Conservation (phyloP, 2,888 invertebrate species). For the Tenthredo distinguenda region DNA sequence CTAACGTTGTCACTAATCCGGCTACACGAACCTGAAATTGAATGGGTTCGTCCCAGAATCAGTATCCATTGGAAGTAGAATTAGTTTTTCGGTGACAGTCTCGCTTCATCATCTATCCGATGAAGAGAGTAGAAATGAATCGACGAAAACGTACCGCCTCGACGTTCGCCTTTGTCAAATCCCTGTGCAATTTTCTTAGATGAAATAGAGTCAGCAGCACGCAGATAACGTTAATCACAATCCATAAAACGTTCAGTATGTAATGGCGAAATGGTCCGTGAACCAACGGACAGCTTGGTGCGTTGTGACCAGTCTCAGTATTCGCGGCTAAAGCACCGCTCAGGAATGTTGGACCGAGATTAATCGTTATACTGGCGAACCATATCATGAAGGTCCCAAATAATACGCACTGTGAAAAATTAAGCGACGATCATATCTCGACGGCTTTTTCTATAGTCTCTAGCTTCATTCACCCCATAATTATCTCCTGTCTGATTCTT, state of each 20-base stretch:
- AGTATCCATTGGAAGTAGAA: neutral
- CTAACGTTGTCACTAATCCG: slow-evolving; percentile 90
- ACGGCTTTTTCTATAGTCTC: no score
- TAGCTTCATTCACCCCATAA: no score
- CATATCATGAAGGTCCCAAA: slow-evolving; percentile 96
- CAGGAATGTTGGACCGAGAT: slow-evolving; percentile 92
- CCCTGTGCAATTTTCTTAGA: slow-evolving; percentile 89
- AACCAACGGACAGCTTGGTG: slow-evolving; percentile 91
- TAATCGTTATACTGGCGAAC: slow-evolving; percentile 95
- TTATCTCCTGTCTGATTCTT: neutral
- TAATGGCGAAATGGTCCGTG: slow-evolving; percentile 94
- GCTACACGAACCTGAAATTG: slow-evolving; percentile 84
- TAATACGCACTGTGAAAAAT: slow-evolving; percentile 86
- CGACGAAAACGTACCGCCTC: slow-evolving; percentile 82
- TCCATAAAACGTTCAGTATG: slow-evolving; percentile 94
- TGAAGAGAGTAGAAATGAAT: neutral
- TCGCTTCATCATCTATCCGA: no score
- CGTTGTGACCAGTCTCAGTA: slow-evolving; percentile 87
- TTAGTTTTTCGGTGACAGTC: no score
- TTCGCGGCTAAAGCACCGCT: slow-evolving; percentile 91
- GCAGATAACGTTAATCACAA: slow-evolving; percentile 91
- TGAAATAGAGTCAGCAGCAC: slow-evolving; percentile 91
- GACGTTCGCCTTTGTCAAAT: slow-evolving; percentile 90
- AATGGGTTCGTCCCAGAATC: slow-evolving; percentile 18
- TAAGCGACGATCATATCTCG: neutral